These are phyloP conservation scores for Brachionus calyciflorus DNA, from an alignment of 1,140 invertebrate genomes.

Conservation along the genomic window DNA sequence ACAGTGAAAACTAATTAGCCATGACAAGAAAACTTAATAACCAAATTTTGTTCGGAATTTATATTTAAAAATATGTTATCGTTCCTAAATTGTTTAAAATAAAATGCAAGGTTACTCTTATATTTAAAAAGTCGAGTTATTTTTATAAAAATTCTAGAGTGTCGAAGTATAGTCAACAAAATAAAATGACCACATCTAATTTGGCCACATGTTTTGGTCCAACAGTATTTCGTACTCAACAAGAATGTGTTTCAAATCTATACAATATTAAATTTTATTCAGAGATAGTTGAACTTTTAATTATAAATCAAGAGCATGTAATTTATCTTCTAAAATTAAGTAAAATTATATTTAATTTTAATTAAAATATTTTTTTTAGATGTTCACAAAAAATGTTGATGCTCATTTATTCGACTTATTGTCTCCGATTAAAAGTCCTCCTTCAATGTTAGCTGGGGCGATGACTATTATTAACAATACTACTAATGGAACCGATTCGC, in stretches of 20 bases:
- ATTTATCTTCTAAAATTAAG: too few species aligned
- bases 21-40: too few species aligned
- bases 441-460: background rate
- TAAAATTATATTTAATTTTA: background rate
- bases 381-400: constrained; percentile 5
- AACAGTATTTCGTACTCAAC: constrained; percentile 30
- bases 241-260: constrained; percentile 41
- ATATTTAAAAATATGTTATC: too few species aligned
- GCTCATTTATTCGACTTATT: background rate
- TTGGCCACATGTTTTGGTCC: constrained; percentile 45
- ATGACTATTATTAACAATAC: background rate
- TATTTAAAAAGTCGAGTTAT: background rate
- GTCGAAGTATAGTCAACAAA: background rate
- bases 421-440: constrained; percentile 9
- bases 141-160: background rate
- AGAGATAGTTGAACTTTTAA: constrained; percentile 35
- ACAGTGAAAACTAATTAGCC: too few species aligned
- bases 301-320: constrained; percentile 34
- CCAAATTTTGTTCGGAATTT: too few species aligned
- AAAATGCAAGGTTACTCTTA: too few species aligned
- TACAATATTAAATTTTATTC: constrained; percentile 45
- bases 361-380: background rate
- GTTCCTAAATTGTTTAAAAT: too few species aligned
- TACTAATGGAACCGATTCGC: background rate
- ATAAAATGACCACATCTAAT: constrained; percentile 46